These are phyloP conservation scores for Paralinhomoeus sp. DNA, from an alignment of 2,888 invertebrate genomes.

Conservation along the genomic window DNA sequence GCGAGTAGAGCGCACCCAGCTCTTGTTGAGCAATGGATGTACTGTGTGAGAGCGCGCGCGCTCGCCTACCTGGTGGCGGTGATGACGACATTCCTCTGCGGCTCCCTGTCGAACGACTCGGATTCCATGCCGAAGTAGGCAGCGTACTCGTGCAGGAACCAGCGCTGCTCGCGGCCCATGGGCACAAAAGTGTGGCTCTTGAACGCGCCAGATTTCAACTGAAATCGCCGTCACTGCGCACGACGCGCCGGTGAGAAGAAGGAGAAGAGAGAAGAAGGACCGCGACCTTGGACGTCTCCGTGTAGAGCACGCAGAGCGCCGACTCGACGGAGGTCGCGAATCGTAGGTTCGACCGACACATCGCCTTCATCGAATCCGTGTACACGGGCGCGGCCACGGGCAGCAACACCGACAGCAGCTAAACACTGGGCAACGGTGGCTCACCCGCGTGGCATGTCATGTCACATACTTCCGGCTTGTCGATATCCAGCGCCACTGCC, in stretches of 20 bases:
- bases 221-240: too few relatives aligned
- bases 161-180: constrained; percentile 44
- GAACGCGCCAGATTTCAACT: background rate
- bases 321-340: constrained; percentile 63
- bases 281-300: constrained; percentile 55
- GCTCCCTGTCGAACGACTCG: constrained; percentile 78
- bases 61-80: constrained; percentile 26
- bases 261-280: too few relatives aligned
- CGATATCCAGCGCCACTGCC: constrained; percentile 68
- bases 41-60: background rate
- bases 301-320: constrained; percentile 56
- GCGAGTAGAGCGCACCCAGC: too few relatives aligned
- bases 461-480: constrained; percentile 40
- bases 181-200: background rate
- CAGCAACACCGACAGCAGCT: too few relatives aligned
- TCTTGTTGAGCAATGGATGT: too few relatives aligned
- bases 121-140: constrained; percentile 82
- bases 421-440: too few relatives aligned
- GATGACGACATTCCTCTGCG: constrained; percentile 58
- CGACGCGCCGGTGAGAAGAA: too few relatives aligned
- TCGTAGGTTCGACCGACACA: constrained; percentile 53
- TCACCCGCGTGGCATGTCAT: too few relatives aligned
- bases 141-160: constrained; percentile 75
- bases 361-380: constrained; percentile 57
- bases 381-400: constrained; percentile 31